Evolutionary conservation across 1,140 invertebrate species (phyloP).

Genomic region (Brachionus paranguensis): DNA sequence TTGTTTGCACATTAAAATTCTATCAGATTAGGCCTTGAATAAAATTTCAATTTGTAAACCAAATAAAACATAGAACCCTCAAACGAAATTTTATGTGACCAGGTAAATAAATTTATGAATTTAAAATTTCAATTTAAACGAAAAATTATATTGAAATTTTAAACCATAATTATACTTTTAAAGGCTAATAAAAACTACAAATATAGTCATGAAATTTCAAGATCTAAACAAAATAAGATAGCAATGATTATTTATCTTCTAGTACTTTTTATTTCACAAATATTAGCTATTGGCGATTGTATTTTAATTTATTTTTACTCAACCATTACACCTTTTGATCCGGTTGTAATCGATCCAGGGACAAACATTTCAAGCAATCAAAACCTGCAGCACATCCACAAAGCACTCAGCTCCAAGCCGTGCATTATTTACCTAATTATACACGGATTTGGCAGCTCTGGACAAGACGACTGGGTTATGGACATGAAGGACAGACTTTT

Average conservation of each 20-base stretch:
- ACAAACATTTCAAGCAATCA: neutral
- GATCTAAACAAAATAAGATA: neutral
- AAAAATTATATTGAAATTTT: neutral
- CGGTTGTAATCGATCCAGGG: neutral
- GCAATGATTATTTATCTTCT: neutral
- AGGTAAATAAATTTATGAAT: constrained; percentile 2
- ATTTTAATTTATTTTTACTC: neutral
- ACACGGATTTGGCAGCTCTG: constrained; percentile 6
- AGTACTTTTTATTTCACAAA: neutral
- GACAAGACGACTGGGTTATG: neutral
- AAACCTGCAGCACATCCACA: neutral
- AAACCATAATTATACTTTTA: neutral
- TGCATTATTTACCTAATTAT: constrained; percentile 4
- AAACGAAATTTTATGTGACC: neutral
- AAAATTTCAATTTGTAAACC: neutral
- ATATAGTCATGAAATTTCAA: neutral
- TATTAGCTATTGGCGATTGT: neutral
- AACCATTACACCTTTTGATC: neutral
- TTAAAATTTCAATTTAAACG: neutral
- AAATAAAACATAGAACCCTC: neutral
- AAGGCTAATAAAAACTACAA: neutral
- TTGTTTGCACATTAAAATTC: neutral
- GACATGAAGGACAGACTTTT: constrained; percentile 4
- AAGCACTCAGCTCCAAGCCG: neutral
- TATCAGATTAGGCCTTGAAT: neutral